A percentile compares a stretch with the other conserved stretches of the same genome.
Conservation (phyloP, 2,113 vertebrate species). For the Albula goreensis region DNA sequence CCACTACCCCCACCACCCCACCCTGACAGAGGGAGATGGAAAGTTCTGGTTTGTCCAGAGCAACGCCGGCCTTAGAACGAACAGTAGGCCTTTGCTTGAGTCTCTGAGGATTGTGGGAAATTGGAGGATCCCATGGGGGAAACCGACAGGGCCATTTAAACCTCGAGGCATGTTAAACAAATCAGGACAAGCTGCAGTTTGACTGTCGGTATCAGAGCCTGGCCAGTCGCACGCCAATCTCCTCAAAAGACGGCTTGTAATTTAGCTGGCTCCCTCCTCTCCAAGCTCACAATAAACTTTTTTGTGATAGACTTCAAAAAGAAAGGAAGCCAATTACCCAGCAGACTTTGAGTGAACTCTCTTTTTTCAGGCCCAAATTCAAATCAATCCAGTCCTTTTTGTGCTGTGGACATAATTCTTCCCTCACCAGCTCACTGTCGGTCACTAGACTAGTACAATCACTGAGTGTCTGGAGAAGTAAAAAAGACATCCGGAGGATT, state of each 20-base stretch:
- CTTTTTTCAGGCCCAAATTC: background rate
- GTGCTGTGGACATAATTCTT: background rate
- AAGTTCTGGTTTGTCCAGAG: constrained; percentile 1
- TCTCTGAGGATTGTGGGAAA: constrained; percentile 18
- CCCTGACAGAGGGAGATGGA: constrained; percentile 29
- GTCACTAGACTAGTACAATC: background rate
- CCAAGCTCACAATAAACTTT: constrained; percentile 46
- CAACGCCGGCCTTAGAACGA: constrained; percentile 13
- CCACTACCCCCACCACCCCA: no score
- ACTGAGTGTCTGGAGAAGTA: background rate
- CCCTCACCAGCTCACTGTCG: background rate
- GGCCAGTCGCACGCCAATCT: constrained; percentile 27
- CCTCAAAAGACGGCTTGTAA: constrained; percentile 34
- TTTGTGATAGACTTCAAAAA: constrained; percentile 45
- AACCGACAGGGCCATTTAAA: constrained; percentile 44
- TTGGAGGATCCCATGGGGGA: constrained; percentile 35
- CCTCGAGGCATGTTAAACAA: constrained; percentile 48
- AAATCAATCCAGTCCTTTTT: background rate
- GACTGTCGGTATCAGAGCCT: constrained; percentile 34
- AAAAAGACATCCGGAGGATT: background rate
- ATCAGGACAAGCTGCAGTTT: constrained; percentile 46
- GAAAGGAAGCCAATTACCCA: constrained; percentile 3
- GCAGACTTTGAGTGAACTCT: background rate
- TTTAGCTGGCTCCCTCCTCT: constrained; percentile 29
- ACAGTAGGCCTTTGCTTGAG: constrained; percentile 44